Evolutionary conservation across 2,113 vertebrate species (phyloP), one percentile per base, ranked within the genome.

Genomic region (Onychostruthus taczanowskii): DNA sequence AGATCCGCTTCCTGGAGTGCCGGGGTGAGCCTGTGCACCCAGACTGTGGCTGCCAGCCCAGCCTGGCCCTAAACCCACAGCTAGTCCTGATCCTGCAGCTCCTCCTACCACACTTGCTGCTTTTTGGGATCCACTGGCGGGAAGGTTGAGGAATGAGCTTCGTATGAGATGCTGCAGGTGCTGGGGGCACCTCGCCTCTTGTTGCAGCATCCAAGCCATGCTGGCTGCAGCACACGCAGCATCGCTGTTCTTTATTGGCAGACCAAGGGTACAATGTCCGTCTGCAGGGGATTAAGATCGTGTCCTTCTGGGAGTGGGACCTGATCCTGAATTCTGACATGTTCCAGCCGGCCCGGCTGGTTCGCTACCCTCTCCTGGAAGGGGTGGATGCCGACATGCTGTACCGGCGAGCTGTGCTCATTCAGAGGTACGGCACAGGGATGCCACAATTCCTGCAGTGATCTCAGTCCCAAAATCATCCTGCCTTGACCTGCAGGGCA

Each of bases 351-450:
- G 96, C 98, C 33, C 49, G 23, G 62, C 96, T 99, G 63, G 99
- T 99, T 88, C 98, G 99, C 56, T 99, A 99, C 93, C 99, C 99
- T 3, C 99, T 99, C 35, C 98, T 99, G 86, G 98, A 99, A 97
- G 98, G 99, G 69, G 98, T 98, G 22, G 97, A 97, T 1, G 92
- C 98, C 0, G 98, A 99, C 3, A 56, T 98, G 66, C 98, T 99
- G 30, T 99, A 99, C 97, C 98, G 98, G 55, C 97, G 99, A 94
- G 98, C 98, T 0, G 96, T 99, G 55, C 96, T 99, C 68, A 98
- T 99, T 50, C 98, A 99, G 97, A 99, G 99, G 99, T 99, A 94
- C 0, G 1, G 37, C 20, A 53, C 4, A 3, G 64, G 58, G 26
- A 62, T 16, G 12, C 62, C 37, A 17, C 43, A 3, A 0, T 30